Evolutionary conservation across 1,140 invertebrate genomes (phyloP), one percentile per base, ranked within the genome.

Genomic region (Bombus superbus): DNA sequence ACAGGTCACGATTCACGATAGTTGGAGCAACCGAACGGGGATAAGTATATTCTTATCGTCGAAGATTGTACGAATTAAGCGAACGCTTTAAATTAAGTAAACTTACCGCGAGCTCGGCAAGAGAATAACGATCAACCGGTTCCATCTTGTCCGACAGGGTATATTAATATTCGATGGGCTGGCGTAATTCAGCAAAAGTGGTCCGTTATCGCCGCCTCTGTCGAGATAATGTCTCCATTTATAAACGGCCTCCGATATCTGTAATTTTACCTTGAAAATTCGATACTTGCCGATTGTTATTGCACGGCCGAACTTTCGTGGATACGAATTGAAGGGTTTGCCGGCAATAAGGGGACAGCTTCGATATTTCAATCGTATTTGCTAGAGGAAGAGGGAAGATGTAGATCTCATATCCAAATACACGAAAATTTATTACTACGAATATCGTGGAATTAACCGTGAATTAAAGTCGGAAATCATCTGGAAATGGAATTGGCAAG

Each of bases 21-120:
- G 47, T 53, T 8, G 47, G 47, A 53, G 47, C 47, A 53, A 5
- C 38, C 11, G 69, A 15, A 42, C 25, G 9, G 22, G 66, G 22
- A 42, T 75, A 76, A 76, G 25, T 62, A 76, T 35, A 75, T 75
- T 57, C 32, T 78, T 78, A 78, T 78, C 59, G 57, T 32, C 22
- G n/a, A 47, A 22, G 18, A 47, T 72, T 44, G 40, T 10, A 42
- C 28, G 42, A 35, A 74, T 25, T 32, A 53, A 74, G 44, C 13
- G 13, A 53, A 53, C 47, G 47, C 6, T 53, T 53, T 53, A 53
- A 53, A 53, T 53, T 53, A 53, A 53, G 47, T 53, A 53, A 53
- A 53, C 47, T 53, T 53, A 32, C 13, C 40, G 40, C 6, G 28
- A 32, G 28, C 8, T 59, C 28, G 22, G 44, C 3, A 13, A 40